These are phyloP conservation scores for Drosophila paramelanica DNA, from an alignment of 2,888 invertebrate genomes.

Conservation along the genomic window DNA sequence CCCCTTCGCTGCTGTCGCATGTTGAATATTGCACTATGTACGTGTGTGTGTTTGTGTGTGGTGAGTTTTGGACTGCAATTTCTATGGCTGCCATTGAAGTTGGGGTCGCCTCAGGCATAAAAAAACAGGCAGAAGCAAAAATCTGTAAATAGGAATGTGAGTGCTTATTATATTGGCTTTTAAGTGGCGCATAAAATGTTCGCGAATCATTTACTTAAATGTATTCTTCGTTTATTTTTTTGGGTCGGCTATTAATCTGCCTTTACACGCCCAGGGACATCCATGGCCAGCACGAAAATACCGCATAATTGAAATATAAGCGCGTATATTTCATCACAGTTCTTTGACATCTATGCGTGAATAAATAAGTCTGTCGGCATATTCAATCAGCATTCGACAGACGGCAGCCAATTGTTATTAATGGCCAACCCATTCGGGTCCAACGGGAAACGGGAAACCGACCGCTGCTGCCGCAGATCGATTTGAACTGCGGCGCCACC, in stretches of 20 bases:
- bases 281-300: background rate
- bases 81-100: constrained; percentile 59
- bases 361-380: constrained; percentile 60
- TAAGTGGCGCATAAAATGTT: constrained; percentile 36
- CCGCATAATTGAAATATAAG: constrained; percentile 47
- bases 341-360: constrained; percentile 49
- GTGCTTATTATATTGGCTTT: constrained; percentile 20
- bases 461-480: constrained; percentile 15
- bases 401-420: constrained; percentile 52
- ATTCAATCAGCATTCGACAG: constrained; percentile 61
- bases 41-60: constrained; percentile 27
- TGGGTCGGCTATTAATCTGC: constrained; percentile 16
- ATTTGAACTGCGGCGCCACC: constrained; percentile 41
- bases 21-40: constrained; percentile 32
- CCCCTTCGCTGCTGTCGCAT: constrained; percentile 24
- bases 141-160: constrained; percentile 25
- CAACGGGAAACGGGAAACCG: constrained; percentile 12
- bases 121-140: constrained; percentile 21
- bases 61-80: constrained; percentile 53
- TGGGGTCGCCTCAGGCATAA: constrained; percentile 2
- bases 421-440: constrained; percentile 40
- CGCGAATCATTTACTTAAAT: constrained; percentile 7
- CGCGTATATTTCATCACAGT: constrained; percentile 30
- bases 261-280: constrained; percentile 30
- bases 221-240: constrained; percentile 19